Base-by-base conservation (phyloP, 2,888 invertebrate species). In the Tholera decimalis region DNA sequence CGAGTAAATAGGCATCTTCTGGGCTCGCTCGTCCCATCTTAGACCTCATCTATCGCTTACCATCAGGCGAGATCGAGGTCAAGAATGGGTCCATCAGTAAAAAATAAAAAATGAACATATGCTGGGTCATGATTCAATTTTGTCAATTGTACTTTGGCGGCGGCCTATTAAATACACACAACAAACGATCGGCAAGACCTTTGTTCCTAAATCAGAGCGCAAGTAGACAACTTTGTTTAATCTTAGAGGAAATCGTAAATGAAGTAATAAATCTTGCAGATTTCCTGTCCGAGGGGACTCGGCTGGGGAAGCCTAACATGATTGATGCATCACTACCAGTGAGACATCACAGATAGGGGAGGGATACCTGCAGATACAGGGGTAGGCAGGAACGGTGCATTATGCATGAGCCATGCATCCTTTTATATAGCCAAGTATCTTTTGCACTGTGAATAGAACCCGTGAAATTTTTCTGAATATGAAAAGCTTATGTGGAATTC, bases 351-450 rank as follows among this genome's bases (percentile, higher is more conserved):
- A 41, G 62, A 59, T 76, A 69, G 41, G 24, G 50, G 30, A 55
- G 39, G 59, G 57, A 61, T 57, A n/a, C n/a, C 41, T 51, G 56
- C 49, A 61, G 47, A 39, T 37, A n/a, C n/a, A 22, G 55, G 35
- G 50, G 54, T 41, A 53, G 62, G 37, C 44, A 60, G 78, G 22
- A 46, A 22, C 15, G 22, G 30, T 77, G 66, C 76, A 79, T 77
- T 64, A 79, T 71, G 47, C 71, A 75, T 79, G 46, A 61, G 44
- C 18, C 46, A 18, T 24, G 44, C 55, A 26, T n/a, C 51, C 39
- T 33, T 46, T 33, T 28, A 15, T 18, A 20, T 13, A 2, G 26
- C n/a, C 24, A 8, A 2, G 63, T n/a, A 7, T 11, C 13, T 15
- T 4, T 3, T 8, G 9, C 18, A 2, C 26, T 18, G 15, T n/a